Base-by-base conservation (phyloP, 1,140 invertebrate genomes). In the Aphidius ervi region DNA sequence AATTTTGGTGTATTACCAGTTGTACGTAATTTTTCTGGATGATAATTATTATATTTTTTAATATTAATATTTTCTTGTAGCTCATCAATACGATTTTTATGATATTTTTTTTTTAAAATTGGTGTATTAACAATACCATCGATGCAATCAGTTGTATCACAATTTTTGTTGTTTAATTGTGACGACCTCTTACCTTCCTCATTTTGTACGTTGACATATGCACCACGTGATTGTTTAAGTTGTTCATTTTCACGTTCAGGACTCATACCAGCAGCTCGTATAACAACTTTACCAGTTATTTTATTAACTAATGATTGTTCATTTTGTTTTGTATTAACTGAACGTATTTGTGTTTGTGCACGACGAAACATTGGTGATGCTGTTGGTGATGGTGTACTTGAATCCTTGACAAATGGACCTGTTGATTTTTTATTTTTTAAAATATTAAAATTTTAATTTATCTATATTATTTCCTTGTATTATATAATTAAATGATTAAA, bases 151-250 rank as follows among this genome's bases (percentile, higher is more conserved):
- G 52, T 54, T 41, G 52, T 41, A 37, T 54, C 63, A 61, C 68
- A 74, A 70, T 72, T 59, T 70, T 61, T 59, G 72, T 70, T 68
- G 67, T 68, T 68, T 67, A 83, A 81, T 79, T 81, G 82, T 77
- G 23, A 31, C 4, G 23, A 78, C 77, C 71, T 82, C 81, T 85
- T 83, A 81, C 83, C 83, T 80, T 86, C 80, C 69, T 83, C 81
- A 70, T 84, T 83, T 73, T 87, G 85, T 67, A 88, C 83, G 81
- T 88, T 86, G 71, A 88, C 86, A 74, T 88, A 88, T 61, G 87
- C 87, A 56, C 87, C 86, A 46, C 85, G 83, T 61, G 75, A 65
- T 63, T 71, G 76, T 68, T 66, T 75, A 31, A 31, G 23, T 55
- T 70, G 74, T 37, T 56, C 45, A 50, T 46, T 46, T 10, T 62